Base-by-base conservation (phyloP, 2,888 invertebrate genomes). In the Drosophila subquinaria region DNA sequence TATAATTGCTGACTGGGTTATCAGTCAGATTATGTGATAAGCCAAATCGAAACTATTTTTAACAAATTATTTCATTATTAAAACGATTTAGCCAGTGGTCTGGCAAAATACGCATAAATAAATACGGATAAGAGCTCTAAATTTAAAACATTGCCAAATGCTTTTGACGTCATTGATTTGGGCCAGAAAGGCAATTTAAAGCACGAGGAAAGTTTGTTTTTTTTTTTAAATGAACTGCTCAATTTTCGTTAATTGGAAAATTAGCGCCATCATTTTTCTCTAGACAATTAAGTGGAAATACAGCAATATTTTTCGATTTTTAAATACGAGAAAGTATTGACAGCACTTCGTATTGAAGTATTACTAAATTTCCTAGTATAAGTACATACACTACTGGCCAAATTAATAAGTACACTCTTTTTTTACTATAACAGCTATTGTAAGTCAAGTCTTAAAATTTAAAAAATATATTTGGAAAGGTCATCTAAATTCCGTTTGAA, bases 91-190 rank as follows among this genome's bases (percentile, higher is more conserved):
- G 42, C 13, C 45, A 20, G 47, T 17, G 35, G 27, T 61, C 47
- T 48, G 59, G 48, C 15, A n/a, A 52, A n/a, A 60, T 2, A 20
- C 27, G 17, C 43, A 40, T 38, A 64, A 67, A 40, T 17, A 45
- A 60, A 57, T 15, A 6, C 76, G 50, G 61, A 69, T 69, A 73
- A 55, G 43, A 57, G 55, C 50, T 62, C 69, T 62, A 73, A 45
- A 69, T 61, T 62, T 76, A 77, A 75, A 68, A 61, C 55, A 66
- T 68, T 65, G 67, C 52, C 74, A 76, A 82, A 71, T 52, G 52
- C 67, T 62, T 62, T 65, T 69, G 72, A 83, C 82, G 86, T 83
- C 86, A 76, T 70, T 60, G 65, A 67, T 76, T 27, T 72, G 61
- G 40, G 52, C 47, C 42, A 38, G 10, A 36, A 35, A 52, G 36